A percentile compares a stretch with the other conserved stretches of the same genome.
These are phyloP conservation scores for Hydraecia micacea DNA, from an alignment of 2,888 invertebrate species.

Conservation along the genomic window DNA sequence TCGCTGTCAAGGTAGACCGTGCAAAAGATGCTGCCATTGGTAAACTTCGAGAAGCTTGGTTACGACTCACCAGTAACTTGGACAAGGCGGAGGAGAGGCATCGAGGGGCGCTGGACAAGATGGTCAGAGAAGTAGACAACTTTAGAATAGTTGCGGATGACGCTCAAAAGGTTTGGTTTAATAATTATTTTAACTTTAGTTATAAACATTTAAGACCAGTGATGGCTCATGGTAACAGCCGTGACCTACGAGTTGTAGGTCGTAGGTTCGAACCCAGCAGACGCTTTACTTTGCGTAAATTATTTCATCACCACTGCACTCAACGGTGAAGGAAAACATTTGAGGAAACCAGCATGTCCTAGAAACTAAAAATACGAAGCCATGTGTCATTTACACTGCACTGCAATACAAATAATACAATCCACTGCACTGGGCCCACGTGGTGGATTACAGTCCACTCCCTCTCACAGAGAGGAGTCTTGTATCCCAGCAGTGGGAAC, in stretches of 20 bases:
- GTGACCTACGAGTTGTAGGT: not conserved
- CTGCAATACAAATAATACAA: not conserved
- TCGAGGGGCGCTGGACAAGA: slow-evolving; percentile 84
- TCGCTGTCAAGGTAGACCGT: slow-evolving; percentile 94
- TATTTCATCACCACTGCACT: not conserved
- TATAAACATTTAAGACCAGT: not conserved
- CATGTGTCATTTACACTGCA: not conserved
- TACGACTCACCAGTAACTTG: slow-evolving; percentile 85
- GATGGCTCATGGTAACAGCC: not conserved
- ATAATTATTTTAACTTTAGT: not conserved
- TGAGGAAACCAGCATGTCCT: not conserved
- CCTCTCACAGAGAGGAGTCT: not conserved
- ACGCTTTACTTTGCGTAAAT: not conserved
- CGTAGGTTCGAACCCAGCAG: not conserved
- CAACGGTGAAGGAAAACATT: not conserved
- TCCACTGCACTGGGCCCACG: not conserved
- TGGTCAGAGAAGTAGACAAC: slow-evolving; percentile 89
- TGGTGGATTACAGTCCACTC: not conserved
- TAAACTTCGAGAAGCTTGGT: slow-evolving; percentile 92
- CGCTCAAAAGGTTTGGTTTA: slow-evolving; percentile 85
- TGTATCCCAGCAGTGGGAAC: not conserved
- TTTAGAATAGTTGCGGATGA: slow-evolving; percentile 84
- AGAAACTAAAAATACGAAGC: not conserved
- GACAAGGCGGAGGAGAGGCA: slow-evolving; percentile 88
- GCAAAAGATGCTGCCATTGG: slow-evolving; percentile 93